Evolutionary conservation across 2,888 invertebrate species (phyloP), one percentile per base, ranked within the genome.

Genomic region (Cyrtodaria siliqua): DNA sequence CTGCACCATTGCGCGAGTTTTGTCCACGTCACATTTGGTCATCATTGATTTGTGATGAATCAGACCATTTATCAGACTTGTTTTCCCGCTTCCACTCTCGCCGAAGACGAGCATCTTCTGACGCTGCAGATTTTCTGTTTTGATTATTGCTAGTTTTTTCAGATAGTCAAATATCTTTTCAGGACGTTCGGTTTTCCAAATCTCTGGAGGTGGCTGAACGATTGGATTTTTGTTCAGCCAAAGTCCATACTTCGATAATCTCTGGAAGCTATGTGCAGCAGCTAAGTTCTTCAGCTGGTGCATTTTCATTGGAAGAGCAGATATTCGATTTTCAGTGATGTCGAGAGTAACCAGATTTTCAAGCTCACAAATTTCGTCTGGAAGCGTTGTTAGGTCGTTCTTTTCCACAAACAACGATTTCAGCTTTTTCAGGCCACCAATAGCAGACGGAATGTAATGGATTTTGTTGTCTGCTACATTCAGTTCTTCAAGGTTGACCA

Each of bases 211-310:
- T 14, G 92, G 92, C 47, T 86, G 85, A 27, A 81, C 89, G 29
- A 93, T 80, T 9, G 92, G 92, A 68, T 93, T 93, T 61, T 88
- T 88, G 81, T 92, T 90, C 53, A 93, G 81, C 92, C 93, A 93
- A 55, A 93, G 82, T 2, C 93, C 93, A 78, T 83, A 64, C 69
- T 91, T 91, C 18, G 85, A 79, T 20, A 91, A 82, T 47, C 91
- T 90, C 40, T 84, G 79, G 78, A 89, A 93, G 9, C 86, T 85
- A 71, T 93, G 93, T 6, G 92, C 92, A 29, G 79, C 83, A 27
- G 79, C 87, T 4, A 92, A 71, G 9, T 86, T 86, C 42, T 82
- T 83, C 66, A 92, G 82, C 47, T 87, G 84, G 73, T 90, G 88
- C 81, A 93, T 79, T 59, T 86, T 85, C 74, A 91, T 83, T 6